Conservation (phyloP, 2,888 invertebrate species). For the Brachypalpus laphriformis region DNA sequence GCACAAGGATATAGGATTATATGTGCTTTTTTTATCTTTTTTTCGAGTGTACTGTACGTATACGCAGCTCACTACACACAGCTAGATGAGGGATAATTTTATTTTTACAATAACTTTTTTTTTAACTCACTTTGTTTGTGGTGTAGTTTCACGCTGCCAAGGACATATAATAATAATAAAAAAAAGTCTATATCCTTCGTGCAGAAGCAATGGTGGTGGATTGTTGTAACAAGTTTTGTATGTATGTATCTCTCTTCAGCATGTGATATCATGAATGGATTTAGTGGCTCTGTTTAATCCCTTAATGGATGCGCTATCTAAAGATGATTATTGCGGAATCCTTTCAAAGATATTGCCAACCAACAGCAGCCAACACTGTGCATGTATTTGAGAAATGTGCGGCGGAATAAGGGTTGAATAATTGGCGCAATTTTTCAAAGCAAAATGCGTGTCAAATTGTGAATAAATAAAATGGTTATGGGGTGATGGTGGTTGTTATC, state of each 20-base stretch:
- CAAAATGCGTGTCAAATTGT: conserved; percentile 63
- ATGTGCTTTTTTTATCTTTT: conserved; percentile 10
- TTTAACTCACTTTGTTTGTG: conserved; percentile 42
- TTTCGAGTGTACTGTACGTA: conserved; percentile 46
- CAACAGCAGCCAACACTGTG: not conserved
- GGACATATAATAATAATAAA: conserved; percentile 38
- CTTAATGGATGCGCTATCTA: conserved; percentile 71
- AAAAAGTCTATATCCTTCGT: conserved; percentile 9
- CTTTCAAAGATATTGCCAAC: conserved; percentile 63
- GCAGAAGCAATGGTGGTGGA: not conserved
- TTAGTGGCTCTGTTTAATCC: conserved; percentile 71
- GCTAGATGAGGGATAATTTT: conserved; percentile 43
- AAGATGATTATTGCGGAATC: conserved; percentile 70
- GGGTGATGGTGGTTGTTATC: not conserved
- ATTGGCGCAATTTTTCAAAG: conserved; percentile 63
- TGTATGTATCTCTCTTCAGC: conserved; percentile 14
- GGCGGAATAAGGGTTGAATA: conserved; percentile 49
- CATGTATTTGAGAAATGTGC: conserved; percentile 4
- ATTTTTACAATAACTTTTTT: conserved; percentile 49
- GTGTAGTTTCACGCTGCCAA: conserved; percentile 53
- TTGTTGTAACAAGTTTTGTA: not conserved
- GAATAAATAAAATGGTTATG: conserved; percentile 46
- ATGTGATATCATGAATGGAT: conserved; percentile 60
- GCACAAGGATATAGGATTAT: conserved; percentile 71
- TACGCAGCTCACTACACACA: conserved; percentile 25